Evolutionary conservation across 2,113 vertebrate species (phyloP).

Genomic region (Thomomys bottae): DNA sequence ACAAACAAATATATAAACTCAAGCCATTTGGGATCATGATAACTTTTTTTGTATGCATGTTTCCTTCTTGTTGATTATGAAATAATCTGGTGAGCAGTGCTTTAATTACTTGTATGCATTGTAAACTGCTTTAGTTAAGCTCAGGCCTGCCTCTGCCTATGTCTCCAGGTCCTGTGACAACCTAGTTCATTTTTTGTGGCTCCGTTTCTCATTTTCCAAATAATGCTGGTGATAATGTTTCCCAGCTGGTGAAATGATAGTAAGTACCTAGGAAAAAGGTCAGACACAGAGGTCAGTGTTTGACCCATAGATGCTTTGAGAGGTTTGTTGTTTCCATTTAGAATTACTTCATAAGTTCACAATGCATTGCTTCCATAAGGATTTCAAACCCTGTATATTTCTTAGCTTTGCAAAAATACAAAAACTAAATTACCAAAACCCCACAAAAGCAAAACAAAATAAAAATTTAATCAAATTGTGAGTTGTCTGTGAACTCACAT

Average conservation of each 20-base stretch:
- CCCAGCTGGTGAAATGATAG: neutral
- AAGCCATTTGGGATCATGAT: neutral
- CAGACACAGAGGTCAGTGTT: neutral
- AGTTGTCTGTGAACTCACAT: no score
- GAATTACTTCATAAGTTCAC: neutral
- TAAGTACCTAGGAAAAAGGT: neutral
- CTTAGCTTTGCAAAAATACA: neutral
- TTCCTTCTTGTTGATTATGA: neutral
- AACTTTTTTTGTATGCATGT: neutral
- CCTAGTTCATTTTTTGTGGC: neutral
- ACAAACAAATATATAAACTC: neutral
- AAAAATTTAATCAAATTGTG: neutral
- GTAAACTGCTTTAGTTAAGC: neutral
- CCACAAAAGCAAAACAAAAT: no score
- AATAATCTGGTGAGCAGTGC: neutral
- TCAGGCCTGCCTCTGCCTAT: neutral
- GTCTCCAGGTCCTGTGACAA: neutral
- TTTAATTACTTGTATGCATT: neutral
- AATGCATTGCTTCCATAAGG: neutral
- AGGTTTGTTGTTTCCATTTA: neutral
- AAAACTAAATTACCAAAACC: no score
- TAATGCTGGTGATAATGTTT: neutral
- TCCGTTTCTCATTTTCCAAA: slow-evolving; percentile 1
- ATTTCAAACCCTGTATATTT: neutral
- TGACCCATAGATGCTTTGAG: neutral